Evolutionary conservation across 2,113 vertebrate genomes (phyloP).

Genomic region (Oncorhynchus keta): DNA sequence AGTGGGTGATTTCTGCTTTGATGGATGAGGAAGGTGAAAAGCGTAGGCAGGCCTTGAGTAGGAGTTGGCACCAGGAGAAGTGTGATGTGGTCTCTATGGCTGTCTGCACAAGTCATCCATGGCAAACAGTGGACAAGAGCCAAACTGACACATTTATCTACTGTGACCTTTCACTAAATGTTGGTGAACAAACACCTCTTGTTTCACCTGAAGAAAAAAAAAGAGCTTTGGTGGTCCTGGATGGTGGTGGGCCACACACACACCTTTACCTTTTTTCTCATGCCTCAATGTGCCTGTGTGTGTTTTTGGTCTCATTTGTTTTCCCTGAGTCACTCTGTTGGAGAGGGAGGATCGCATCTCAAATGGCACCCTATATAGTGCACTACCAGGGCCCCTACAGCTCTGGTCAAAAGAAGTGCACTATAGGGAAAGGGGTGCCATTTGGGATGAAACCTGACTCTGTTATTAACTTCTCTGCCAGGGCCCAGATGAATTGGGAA

Average conservation of each 20-base stretch:
- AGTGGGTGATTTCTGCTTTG: background rate
- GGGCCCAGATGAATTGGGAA: conserved; percentile 29
- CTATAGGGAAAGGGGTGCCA: no score
- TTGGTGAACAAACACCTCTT: conserved; percentile 11
- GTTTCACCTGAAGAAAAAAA: conserved; percentile 23
- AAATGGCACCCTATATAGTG: no score
- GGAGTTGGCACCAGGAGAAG: background rate
- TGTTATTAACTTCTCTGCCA: conserved; percentile 24
- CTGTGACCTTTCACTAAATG: conserved; percentile 28
- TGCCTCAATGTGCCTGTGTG: conserved; percentile 34
- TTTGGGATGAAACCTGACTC: background rate
- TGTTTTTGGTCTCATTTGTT: conserved; percentile 15
- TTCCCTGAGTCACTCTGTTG: conserved; percentile 44
- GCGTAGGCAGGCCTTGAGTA: background rate
- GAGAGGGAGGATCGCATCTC: conserved; percentile 3
- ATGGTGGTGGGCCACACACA: background rate
- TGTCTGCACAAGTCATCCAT: conserved; percentile 14
- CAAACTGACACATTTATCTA: conserved; percentile 40
- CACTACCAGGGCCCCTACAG: no score
- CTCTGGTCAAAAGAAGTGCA: no score
- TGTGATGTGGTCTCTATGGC: conserved; percentile 8
- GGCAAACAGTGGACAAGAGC: conserved; percentile 28
- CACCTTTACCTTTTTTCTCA: conserved; percentile 35
- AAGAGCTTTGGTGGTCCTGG: conserved; percentile 13
- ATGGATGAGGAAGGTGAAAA: background rate